Evolutionary conservation across 2,888 invertebrate genomes (phyloP), one percentile per base, ranked within the genome.

Genomic region (Hypselothyrea guttata): DNA sequence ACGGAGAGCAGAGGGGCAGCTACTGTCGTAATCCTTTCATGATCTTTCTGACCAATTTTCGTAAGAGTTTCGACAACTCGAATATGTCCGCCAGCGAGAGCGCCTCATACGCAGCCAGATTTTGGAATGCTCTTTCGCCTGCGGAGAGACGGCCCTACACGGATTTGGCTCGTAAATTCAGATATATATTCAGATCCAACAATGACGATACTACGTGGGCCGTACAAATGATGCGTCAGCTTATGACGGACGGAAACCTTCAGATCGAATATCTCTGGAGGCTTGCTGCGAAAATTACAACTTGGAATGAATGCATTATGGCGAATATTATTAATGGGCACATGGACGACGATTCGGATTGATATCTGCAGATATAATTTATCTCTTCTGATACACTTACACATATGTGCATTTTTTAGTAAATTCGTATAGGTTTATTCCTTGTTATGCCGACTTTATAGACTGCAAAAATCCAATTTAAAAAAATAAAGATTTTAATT

Each of bases 21-120:
- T 8, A 15, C 31, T 13, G 16, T 4, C 57, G 67, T 1, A 63
- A 61, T 41, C 56, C 76, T 0, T 75, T 67, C 34, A n/a, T 54
- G 4, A 12, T 48, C 4, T 75, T 63, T 22, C 7, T 65, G 22
- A 7, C 40, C 0, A 38, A 67, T n/a, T 71, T 60, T 2, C 47
- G 67, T 1, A 34, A 31, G 31, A 27, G 0, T 7, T 13, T 0
- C 18, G 28, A 9, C 7, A 54, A 0, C 4, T n/a, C 5, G 11
- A 35, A 0, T 5, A n/a, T 76, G 16, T 27, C 66, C 0, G 8
- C 40, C 1, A 16, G 7, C 2, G 15, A 44, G 7, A 51, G 60
- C 4, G 4, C 42, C 8, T 5, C 5, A 1, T n/a, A 44, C 8
- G 77, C 71, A 0, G 27, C 42, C 11, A 33, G 30, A 4, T 1